These are phyloP conservation scores for Caenorhabditis plicata DNA, from an alignment of 2,888 invertebrate species.

Conservation along the genomic window DNA sequence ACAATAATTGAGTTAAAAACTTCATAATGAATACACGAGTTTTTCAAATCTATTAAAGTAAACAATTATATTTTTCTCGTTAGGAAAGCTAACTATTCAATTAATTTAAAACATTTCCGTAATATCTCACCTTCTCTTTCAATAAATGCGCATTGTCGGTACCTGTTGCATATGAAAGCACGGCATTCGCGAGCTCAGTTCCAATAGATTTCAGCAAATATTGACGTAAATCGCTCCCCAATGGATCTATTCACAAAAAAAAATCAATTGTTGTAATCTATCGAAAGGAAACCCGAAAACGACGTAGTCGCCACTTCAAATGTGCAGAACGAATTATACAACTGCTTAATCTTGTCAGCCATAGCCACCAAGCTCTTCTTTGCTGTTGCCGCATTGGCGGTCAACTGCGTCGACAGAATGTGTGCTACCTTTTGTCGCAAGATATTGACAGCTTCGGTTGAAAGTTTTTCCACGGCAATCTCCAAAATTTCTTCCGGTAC, in stretches of 20 bases:
- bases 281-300: slow-evolving; percentile 26
- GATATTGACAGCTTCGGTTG: neutral
- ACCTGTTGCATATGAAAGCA: slow-evolving; percentile 36
- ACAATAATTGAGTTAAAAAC: too few species aligned
- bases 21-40: too few species aligned
- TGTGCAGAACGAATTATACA: slow-evolving; percentile 48
- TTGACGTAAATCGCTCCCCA: slow-evolving; percentile 39
- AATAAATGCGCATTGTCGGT: slow-evolving; percentile 28
- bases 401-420: slow-evolving; percentile 24
- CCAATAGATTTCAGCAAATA: slow-evolving; percentile 42
- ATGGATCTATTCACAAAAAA: slow-evolving; percentile 27
- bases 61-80: too few species aligned
- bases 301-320: slow-evolving; percentile 41
- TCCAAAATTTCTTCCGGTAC: slow-evolving; percentile 36
- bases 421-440: slow-evolving; percentile 23
- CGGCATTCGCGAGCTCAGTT: slow-evolving; percentile 31
- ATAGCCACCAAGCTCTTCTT: slow-evolving; percentile 42
- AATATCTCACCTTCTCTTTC: slow-evolving; percentile 30
- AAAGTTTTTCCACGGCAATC: slow-evolving; percentile 15
- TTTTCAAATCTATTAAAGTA: too few species aligned
- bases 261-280: neutral
- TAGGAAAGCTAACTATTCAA: too few species aligned
- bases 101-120: neutral
- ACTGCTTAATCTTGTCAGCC: slow-evolving; percentile 24
- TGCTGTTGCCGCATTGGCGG: slow-evolving; percentile 19